Evolutionary conservation across 2,888 invertebrate genomes (phyloP).

Genomic region (Pseudeuparius sepicola): DNA sequence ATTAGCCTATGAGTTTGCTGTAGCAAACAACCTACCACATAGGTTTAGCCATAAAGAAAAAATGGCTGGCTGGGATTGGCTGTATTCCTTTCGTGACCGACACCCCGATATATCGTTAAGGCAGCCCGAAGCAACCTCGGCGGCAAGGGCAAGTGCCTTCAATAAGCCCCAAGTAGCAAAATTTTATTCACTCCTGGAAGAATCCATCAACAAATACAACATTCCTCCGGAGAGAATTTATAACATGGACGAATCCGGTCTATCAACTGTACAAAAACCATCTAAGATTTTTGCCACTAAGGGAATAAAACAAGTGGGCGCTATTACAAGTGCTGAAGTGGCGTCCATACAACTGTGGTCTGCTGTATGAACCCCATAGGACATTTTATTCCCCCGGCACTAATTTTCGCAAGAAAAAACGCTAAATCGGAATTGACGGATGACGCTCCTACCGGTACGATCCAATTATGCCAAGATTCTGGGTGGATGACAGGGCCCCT

Average conservation of each 20-base stretch:
- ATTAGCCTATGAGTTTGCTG: slow-evolving; percentile 5
- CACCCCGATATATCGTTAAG: too few relatives aligned
- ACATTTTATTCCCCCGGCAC: neutral
- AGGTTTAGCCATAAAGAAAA: slow-evolving; percentile 2
- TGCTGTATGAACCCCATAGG: slow-evolving; percentile 10
- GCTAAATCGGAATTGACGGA: too few relatives aligned
- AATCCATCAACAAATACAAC: neutral
- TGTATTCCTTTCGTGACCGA: too few relatives aligned
- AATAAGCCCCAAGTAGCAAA: slow-evolving; percentile 1
- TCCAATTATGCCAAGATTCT: slow-evolving; percentile 1
- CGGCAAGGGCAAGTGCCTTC: too few relatives aligned
- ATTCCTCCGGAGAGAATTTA: slow-evolving; percentile 8
- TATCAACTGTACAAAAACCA: slow-evolving; percentile 6
- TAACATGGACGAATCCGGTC: slow-evolving; percentile 4
- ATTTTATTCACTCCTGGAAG: neutral
- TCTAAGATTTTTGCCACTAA: slow-evolving; percentile 11
- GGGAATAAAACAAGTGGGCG: slow-evolving; percentile 16
- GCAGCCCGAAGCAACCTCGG: too few relatives aligned
- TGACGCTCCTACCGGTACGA: too few relatives aligned
- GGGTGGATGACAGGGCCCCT: slow-evolving; percentile 2
- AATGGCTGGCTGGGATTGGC: too few relatives aligned
- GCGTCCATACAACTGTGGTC: slow-evolving; percentile 15
- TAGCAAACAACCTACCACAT: slow-evolving; percentile 3
- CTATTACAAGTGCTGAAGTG: slow-evolving; percentile 15
- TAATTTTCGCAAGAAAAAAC: neutral